phyloP scores from a whole-genome alignment of 2,888 invertebrate species.

The Alloplasta piceator region DNA sequence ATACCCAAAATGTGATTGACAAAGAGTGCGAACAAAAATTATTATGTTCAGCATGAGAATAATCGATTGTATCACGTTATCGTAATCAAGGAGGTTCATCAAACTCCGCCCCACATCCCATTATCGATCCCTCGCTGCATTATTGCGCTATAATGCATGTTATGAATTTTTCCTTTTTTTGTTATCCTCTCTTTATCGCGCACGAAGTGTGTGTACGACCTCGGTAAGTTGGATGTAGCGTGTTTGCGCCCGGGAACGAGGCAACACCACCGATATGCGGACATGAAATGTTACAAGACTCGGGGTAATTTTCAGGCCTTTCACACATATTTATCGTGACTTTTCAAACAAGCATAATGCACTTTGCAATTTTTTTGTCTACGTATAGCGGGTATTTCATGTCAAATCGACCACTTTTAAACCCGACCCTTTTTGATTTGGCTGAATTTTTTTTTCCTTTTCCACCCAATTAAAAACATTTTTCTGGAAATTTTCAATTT shows the following conservation, averaged over 20 bases:
- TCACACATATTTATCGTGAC: background rate
- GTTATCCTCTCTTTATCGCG: background rate
- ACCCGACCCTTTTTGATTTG: no score
- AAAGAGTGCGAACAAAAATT: background rate
- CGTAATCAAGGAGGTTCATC: constrained; percentile 16
- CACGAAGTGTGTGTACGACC: background rate
- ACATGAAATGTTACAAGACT: background rate
- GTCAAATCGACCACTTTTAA: no score
- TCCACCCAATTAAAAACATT: no score
- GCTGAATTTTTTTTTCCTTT: no score
- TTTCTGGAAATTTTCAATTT: no score
- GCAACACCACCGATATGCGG: constrained; percentile 4
- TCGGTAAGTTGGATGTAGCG: constrained; percentile 21
- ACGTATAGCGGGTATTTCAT: no score
- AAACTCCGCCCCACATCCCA: constrained; percentile 4
- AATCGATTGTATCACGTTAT: background rate
- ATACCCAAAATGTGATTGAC: background rate
- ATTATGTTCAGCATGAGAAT: background rate
- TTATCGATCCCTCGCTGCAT: constrained; percentile 5
- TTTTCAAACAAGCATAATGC: no score
- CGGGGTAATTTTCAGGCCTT: constrained; percentile 6
- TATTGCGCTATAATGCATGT: background rate
- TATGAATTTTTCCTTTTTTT: constrained; percentile 22
- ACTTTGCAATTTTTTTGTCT: no score
- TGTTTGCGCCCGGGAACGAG: constrained; percentile 36